Evolutionary conservation across 1,140 invertebrate genomes (phyloP).

Genomic region (Solen grandis): DNA sequence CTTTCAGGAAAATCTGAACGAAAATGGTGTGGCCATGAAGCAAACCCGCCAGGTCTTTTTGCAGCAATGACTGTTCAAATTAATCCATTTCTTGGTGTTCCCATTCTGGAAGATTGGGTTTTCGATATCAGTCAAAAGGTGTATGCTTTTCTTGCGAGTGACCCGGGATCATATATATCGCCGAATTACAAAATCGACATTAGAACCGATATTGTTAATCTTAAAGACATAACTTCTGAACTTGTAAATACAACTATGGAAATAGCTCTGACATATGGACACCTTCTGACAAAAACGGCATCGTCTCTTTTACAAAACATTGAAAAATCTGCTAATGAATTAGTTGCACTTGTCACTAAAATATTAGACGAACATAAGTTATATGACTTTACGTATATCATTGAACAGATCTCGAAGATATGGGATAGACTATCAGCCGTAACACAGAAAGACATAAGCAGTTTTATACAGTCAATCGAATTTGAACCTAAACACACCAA

Average conservation of each 20-base stretch:
- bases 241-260: conserved; percentile 10
- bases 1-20: no score
- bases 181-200: neutral
- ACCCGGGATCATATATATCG: neutral
- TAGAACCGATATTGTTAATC: neutral
- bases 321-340: neutral
- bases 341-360: no score
- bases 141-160: neutral
- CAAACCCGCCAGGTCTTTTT: neutral
- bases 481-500: neutral
- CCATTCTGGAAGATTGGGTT: neutral
- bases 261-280: neutral
- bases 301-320: neutral
- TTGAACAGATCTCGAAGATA: neutral
- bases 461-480: conserved; percentile 4
- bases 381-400: neutral
- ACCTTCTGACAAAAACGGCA: neutral
- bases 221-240: neutral
- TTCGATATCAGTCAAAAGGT: neutral
- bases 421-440: neutral
- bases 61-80: neutral
- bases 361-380: neutral
- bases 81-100: neutral
- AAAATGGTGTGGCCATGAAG: no score
- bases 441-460: neutral